Evolutionary conservation across 2,888 invertebrate genomes (phyloP).

Genomic region (Julus scandinavius): DNA sequence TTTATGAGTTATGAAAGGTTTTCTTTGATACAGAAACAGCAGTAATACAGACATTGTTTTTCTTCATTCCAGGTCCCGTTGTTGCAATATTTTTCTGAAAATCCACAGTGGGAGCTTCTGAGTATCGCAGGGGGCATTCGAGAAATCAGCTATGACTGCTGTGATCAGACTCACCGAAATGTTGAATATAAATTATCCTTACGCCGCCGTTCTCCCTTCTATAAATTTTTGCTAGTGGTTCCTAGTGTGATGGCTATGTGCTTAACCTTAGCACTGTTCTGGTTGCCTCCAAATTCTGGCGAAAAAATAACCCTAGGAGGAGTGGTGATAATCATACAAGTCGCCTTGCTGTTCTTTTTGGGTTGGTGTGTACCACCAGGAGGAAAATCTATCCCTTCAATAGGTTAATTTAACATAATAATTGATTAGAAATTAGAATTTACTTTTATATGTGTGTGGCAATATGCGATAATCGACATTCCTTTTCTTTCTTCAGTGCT

Average conservation of each 20-base stretch:
- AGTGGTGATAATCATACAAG: constrained; percentile 72
- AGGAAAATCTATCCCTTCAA: constrained; percentile 70
- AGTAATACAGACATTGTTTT: not conserved
- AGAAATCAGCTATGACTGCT: constrained; percentile 49
- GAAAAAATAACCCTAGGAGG: constrained; percentile 73
- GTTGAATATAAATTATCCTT: constrained; percentile 54
- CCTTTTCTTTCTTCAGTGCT: constrained; percentile 67
- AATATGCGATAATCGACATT: not conserved
- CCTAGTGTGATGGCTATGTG: constrained; percentile 69
- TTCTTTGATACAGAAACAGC: too few relatives aligned
- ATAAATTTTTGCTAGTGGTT: constrained; percentile 54
- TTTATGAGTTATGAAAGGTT: too few relatives aligned
- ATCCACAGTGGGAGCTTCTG: constrained; percentile 55
- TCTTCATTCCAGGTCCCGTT: constrained; percentile 34
- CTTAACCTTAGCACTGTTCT: constrained; percentile 73
- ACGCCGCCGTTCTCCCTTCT: constrained; percentile 52
- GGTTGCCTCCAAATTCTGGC: constrained; percentile 75
- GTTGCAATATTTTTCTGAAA: constrained; percentile 53
- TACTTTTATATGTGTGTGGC: not conserved
- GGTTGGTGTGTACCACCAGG: constrained; percentile 71
- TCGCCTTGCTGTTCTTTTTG: constrained; percentile 75
- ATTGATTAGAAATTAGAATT: not conserved
- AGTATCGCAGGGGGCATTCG: not conserved
- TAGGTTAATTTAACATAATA: constrained; percentile 67
- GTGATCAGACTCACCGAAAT: not conserved